These are phyloP conservation scores for Drosophila sechellia DNA, from an alignment of 1,140 invertebrate species.

Conservation along the genomic window DNA sequence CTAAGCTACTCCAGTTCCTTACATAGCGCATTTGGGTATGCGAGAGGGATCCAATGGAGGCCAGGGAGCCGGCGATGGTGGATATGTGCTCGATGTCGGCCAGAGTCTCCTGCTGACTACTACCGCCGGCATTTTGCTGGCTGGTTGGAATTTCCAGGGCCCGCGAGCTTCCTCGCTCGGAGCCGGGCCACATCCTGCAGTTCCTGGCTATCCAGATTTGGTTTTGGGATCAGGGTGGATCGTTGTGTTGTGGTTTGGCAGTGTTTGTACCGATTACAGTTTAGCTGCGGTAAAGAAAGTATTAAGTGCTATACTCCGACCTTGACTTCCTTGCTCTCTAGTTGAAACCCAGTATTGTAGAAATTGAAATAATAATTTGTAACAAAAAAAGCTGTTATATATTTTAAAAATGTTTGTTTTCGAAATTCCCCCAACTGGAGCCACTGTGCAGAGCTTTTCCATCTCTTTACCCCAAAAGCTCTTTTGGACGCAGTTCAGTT, in stretches of 20 bases:
- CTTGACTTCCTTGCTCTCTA: too few species aligned
- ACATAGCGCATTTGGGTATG: slow-evolving; percentile 84
- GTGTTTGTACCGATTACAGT: slow-evolving; percentile 10
- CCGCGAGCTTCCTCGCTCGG: slow-evolving; percentile 74
- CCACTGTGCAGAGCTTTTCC: slow-evolving; percentile 29
- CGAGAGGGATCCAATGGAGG: slow-evolving; percentile 87
- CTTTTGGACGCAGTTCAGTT: not conserved
- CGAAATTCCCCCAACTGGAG: not conserved
- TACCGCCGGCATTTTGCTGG: slow-evolving; percentile 71
- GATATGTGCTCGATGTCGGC: slow-evolving; percentile 86
- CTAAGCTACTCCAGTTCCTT: slow-evolving; percentile 3
- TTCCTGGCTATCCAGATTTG: slow-evolving; percentile 51
- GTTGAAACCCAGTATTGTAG: too few species aligned
- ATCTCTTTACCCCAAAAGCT: slow-evolving; percentile 40
- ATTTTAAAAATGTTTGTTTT: too few species aligned
- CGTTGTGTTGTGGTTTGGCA: slow-evolving; percentile 5
- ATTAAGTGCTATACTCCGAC: not conserved
- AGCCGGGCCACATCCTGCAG: slow-evolving; percentile 67
- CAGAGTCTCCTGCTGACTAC: slow-evolving; percentile 80
- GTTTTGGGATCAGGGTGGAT: not conserved
- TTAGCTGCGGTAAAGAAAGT: not conserved
- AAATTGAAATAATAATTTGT: too few species aligned
- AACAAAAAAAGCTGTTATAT: too few species aligned
- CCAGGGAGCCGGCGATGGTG: slow-evolving; percentile 88
- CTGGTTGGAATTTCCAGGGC: slow-evolving; percentile 68